Base-by-base conservation (phyloP, 2,797 vertebrate genomes). In the Gallinago solitaria region DNA sequence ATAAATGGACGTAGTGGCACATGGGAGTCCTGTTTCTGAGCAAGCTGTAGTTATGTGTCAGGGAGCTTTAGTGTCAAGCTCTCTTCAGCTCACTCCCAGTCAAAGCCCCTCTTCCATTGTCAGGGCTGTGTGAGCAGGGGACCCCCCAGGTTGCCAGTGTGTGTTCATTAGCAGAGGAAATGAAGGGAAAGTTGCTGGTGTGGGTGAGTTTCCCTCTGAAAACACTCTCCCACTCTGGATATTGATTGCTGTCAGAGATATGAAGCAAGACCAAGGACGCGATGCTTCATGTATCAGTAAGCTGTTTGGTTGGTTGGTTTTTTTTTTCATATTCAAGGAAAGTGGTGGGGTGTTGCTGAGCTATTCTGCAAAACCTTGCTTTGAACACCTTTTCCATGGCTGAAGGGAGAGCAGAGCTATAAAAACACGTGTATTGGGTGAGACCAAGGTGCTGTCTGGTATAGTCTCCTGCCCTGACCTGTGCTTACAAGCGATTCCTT, bases 311-410 rank as follows among this genome's bases (percentile, higher is more conserved):
- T 47, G 45, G 45, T 28, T 59, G 43, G 8, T 7, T 23, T 47
- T 47, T 21, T 47, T 47, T 47, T 47, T 12, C 0, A 0, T 18
- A 3, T 17, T 79, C 13, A 12, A 9, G 41, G 51, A 15, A 7
- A 41, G 14, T 0, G 0, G 19, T 0, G 0, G 12, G 43, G 23
- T 67, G 35, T n/a, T 57, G 45, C 27, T 21, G 9, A 71, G 20
- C 9, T 35, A 1, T 41, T 92, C n/a, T 50, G 39, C 6, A 47
- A 64, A 92, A 15, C 11, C 15, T 57, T 43, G 13, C 37, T 74
- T 70, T 20, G 67, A 63, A 18, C 24, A 5, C 5, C 10, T 54
- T 61, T 77, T n/a, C 39, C 2, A 1, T 5, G 30, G 41, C 20
- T 45, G n/a, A 48, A 73, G 23, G 28, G 19, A 23, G 3, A 0